Percentiles rank a stretch among this genome's conserved stretches.
Evolutionary conservation across 2,113 vertebrate genomes (phyloP).

Genomic region (Leucoraja erinaceus): DNA sequence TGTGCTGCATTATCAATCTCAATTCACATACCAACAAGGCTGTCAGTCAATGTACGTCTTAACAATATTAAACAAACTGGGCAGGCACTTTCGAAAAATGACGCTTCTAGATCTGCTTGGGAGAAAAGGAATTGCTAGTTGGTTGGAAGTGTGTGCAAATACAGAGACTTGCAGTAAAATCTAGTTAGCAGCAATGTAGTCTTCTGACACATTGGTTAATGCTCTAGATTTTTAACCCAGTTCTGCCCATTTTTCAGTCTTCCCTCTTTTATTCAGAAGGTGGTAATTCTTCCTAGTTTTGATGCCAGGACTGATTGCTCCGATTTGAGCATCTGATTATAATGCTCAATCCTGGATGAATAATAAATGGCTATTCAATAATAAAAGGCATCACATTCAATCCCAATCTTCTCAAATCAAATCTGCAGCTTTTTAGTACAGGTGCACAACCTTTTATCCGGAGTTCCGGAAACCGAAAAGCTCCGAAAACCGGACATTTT

Average conservation of each 20-base stretch:
- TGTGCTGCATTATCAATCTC: slow-evolving; percentile 52
- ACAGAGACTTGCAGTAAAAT: slow-evolving; percentile 58
- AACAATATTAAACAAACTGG: slow-evolving; percentile 46
- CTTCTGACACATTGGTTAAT: not conserved
- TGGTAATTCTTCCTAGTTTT: not conserved
- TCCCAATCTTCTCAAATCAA: not conserved
- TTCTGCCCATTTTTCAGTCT: not conserved
- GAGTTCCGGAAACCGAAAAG: too few species aligned
- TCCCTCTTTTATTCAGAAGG: not conserved
- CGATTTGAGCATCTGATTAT: not conserved
- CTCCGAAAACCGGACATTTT: too few species aligned
- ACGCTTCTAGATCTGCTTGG: slow-evolving; percentile 43
- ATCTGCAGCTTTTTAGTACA: too few species aligned
- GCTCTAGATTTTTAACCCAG: not conserved
- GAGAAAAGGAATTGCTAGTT: slow-evolving; percentile 54
- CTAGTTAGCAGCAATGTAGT: slow-evolving; percentile 50
- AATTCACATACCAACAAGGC: slow-evolving; percentile 50
- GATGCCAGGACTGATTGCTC: not conserved
- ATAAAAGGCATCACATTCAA: not conserved
- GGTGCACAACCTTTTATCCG: too few species aligned
- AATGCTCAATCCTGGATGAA: not conserved
- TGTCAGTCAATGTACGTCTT: slow-evolving; percentile 62
- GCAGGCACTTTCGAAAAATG: slow-evolving; percentile 55
- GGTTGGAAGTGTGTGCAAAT: slow-evolving; percentile 62
- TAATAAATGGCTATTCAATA: not conserved